Base-by-base conservation (phyloP, 2,888 invertebrate species). In the Ectropis crepuscularia region DNA sequence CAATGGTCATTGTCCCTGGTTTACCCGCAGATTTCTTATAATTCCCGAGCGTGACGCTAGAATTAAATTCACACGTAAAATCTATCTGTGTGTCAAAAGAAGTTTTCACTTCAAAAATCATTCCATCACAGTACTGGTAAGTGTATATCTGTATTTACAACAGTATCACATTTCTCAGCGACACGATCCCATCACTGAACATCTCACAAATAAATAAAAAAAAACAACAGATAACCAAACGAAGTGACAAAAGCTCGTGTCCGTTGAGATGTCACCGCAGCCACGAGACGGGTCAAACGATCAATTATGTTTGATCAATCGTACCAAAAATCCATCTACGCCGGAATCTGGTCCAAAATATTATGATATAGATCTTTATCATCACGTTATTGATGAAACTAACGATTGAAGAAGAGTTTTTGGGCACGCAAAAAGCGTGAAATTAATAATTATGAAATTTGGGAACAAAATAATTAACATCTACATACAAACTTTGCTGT, bases 231-330 rank as follows among this genome's bases (percentile, higher is more conserved):
- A 71, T 66, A 72, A 59, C 37, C 61, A 63, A 28, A 66, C 67
- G 68, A 76, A 75, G 85, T 87, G 88, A 86, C 88, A 88, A 87
- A 85, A 87, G 82, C 79, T 78, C 79, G 78, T 86, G 88, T 58
- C 74, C 79, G 79, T 80, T 81, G 86, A 86, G 84, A 73, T 73
- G 75, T 74, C 76, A 77, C 75, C 75, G 73, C 70, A 76, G 78
- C 80, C n/a, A n/a, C n/a, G n/a, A n/a, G 76, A 76, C 75, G 48
- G 70, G 71, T 65, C 70, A 67, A 71, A 63, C 74, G 81, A 92
- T 92, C 91, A 88, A 91, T 92, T 89, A 92, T 87, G 78, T 87
- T 85, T 89, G 89, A 88, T 87, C 86, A 88, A 88, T 88, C 82
- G 79, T 81, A 81, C 83, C 78, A 76, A 75, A n/a, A 73, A 76